phyloP scores from a whole-genome alignment of 1,140 invertebrate genomes.

The Neodiprion pinetum region DNA sequence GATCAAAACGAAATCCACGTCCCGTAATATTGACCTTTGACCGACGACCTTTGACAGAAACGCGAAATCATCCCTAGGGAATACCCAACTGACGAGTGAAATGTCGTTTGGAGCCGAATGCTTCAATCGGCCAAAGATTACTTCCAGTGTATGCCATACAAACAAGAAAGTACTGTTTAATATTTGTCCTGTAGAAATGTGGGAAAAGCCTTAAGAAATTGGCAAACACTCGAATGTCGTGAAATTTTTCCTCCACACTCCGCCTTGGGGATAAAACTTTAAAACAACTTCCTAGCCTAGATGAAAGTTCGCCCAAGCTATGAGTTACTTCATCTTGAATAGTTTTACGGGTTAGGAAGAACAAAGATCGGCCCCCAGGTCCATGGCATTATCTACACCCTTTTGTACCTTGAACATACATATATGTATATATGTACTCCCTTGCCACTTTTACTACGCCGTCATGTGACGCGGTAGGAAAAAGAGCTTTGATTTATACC shows the following conservation, averaged over 20 bases:
- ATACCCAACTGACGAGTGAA: not conserved
- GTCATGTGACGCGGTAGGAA: no score
- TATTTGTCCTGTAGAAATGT: not conserved
- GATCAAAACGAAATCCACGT: no score
- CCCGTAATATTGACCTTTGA: no score
- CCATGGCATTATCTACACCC: conserved; percentile 2
- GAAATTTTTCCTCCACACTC: not conserved
- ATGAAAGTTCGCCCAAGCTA: not conserved
- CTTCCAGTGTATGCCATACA: not conserved
- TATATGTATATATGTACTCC: not conserved
- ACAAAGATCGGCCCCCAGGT: conserved; percentile 4
- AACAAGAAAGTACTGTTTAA: not conserved
- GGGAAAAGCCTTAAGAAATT: not conserved
- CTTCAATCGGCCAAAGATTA: not conserved
- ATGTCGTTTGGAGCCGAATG: not conserved
- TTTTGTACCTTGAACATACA: not conserved
- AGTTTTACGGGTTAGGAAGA: conserved; percentile 7
- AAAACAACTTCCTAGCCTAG: not conserved
- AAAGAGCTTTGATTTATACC: not conserved
- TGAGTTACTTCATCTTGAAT: conserved; percentile 2
- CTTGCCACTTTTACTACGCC: not conserved
- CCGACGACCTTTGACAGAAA: no score
- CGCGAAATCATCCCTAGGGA: not conserved
- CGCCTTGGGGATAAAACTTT: not conserved
- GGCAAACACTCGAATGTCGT: conserved; percentile 4